Evolutionary conservation across 2,888 invertebrate genomes (phyloP), one percentile per base, ranked within the genome.

Genomic region (Lithophane semibrunnea): DNA sequence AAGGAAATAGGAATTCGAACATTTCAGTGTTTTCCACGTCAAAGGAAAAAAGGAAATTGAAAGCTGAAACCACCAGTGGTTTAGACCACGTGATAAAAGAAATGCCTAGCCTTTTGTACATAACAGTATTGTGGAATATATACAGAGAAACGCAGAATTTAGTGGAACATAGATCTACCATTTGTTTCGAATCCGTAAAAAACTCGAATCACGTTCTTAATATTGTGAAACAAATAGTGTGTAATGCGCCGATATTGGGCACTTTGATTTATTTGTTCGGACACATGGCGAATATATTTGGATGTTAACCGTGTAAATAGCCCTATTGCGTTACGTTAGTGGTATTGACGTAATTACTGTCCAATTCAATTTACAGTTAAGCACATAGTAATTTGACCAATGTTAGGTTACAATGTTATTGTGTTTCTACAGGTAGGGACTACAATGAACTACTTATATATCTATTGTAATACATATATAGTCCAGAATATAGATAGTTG

Each of bases 141-240:
- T n/a, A 58, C 5, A 65, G 7, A 68, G 13, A 24, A 44, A 21
- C 21, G n/a, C 12, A 58, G 61, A 29, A 80, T 80, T 58, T 54
- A n/a, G 16, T 70, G 44, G 16, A 13, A 75, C 13, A 72, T 60
- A 47, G 24, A 63, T 67, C 47, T 64, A 71, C 71, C 56, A 79
- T 75, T 75, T 76, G 77, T 69, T 64, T 44, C 63, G 67, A 82
- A 63, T 70, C 68, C 73, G 75, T 77, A 86, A 88, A 84, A 89
- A 29, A 87, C 90, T 81, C 87, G 86, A 69, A 81, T 94, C 95
- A 95, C 95, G 94, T 95, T 91, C 90, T 91, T 92, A 93, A 94
- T 94, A 94, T 91, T 91, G 86, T 88, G 75, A 77, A 89, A 88
- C 88, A 89, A 88, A 90, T 86, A 87, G 85, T 85, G 85, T 85